Base-by-base conservation (phyloP, 92 coral and sea anemone species). In the Metridium senile region DNA sequence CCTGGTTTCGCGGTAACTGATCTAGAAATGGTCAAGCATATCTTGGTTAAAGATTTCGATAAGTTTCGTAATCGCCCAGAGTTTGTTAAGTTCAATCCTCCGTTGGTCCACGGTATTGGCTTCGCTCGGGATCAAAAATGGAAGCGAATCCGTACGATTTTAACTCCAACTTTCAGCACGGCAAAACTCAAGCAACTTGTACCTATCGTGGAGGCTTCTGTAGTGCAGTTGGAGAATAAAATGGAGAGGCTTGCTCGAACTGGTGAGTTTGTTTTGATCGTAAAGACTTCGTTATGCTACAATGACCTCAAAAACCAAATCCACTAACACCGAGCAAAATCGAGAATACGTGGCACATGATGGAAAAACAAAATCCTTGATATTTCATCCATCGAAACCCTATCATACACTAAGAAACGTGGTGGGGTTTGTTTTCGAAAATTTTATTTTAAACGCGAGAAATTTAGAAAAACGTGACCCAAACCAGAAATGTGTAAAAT, bases 151-250 rank as follows among this genome's bases (percentile, higher is more conserved):
- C 82, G 93, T 21, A 62, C 76, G 9, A 85, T 86, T 22, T 52
- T 89, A 7, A 82, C 93, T 0, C 93, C 93, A 33, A 81, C 93
- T 0, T 89, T 89, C 56, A 89, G 87, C 19, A 79, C 90, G 3
- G 29, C 77, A 23, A 89, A 89, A 39, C 83, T 89, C 25, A 89
- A 86, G 63, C 79, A 85, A 71, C 39, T 82, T 13, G 88, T 85
- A 6, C 90, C 93, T 19, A 66, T 89, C 4, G 70, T 85, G 1
- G 93, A 89, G 11, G 69, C 32, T 1, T 82, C 87, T 0, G 58
- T 81, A 0, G 59, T 62, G 27, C 51, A 71, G 26, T 73, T 89
- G 56, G 46, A 66, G 69, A 54, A 43, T n/a, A 89, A 77, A 31
- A 80, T 88, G 65, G 79, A 75, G 20, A 61, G 45, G 30, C 46